Evolutionary conservation across 1,140 invertebrate genomes (phyloP), one percentile per base, ranked within the genome.

Genomic region (Drosophila insularis): DNA sequence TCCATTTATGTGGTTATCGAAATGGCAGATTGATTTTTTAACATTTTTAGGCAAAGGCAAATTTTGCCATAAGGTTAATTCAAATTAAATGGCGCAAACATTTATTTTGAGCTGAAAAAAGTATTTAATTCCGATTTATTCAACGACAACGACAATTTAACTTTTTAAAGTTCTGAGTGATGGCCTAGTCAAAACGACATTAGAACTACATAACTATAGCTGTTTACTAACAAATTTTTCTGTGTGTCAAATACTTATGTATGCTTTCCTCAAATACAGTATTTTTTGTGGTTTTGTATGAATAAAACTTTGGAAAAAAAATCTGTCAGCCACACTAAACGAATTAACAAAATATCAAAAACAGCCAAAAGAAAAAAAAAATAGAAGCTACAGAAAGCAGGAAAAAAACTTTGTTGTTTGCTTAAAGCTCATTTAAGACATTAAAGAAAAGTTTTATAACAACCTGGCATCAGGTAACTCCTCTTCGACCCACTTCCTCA

Each of bases 371-470:
- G 63, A 55, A 46, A 13, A n/a, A 63, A 55, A 53, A 19, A 32
- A 32, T 6, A 27, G 5, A 14, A 5, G 19, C 40, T 23, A 11
- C 27, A 5, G 4, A 27, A 5, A 27, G 27, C 27, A 27, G 21
- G 21, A 14, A 54, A 23, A 35, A 56, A 31, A 32, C 27, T 27
- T 43, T 53, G 17, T 58, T 58, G 78, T 75, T 75, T 86, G 78
- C 71, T 74, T 63, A 67, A 71, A 61, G 68, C 53, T 19, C 40
- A 46, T 77, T 74, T 53, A 55, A 58, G 72, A 37, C 31, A 74
- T 75, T 63, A 55, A 37, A 54, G 35, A 23, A 65, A 77, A 74
- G 32, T 73, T 54, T 63, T 59, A 19, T 39, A 37, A n/a, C 43
- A 31, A 40, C 11, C 14, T 13, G 8, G 11, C 37, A 8, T 23